Conservation (phyloP, 2,888 invertebrate species). For the Herminia tarsipennalis region DNA sequence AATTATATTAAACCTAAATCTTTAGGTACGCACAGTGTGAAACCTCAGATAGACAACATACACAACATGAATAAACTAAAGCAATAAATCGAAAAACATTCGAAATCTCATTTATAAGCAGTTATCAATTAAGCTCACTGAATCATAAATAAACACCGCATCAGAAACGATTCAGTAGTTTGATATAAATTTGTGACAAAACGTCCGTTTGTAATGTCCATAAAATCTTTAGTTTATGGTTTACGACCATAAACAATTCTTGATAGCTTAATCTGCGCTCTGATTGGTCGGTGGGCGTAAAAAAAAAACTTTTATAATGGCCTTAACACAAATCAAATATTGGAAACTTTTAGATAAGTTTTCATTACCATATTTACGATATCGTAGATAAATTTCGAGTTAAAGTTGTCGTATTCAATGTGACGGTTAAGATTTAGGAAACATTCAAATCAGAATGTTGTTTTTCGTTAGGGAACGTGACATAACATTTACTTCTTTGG, state of each 20-base stretch:
- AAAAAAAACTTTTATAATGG: slow-evolving; percentile 29
- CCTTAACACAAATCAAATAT: slow-evolving; percentile 42
- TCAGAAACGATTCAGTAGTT: slow-evolving; percentile 41
- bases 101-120: slow-evolving; percentile 19
- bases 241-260: slow-evolving; percentile 26
- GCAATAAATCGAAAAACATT: slow-evolving; percentile 9
- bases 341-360: slow-evolving; percentile 22
- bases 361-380: slow-evolving; percentile 29
- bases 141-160: slow-evolving; percentile 32
- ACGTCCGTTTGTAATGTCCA: slow-evolving; percentile 28
- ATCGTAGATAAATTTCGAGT: slow-evolving; percentile 4
- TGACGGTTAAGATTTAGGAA: slow-evolving; percentile 4
- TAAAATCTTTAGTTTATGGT: slow-evolving; percentile 18
- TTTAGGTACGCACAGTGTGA: too few species aligned
- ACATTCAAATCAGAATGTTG: slow-evolving; percentile 3
- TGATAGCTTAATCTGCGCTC: slow-evolving; percentile 38
- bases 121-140: slow-evolving; percentile 39
- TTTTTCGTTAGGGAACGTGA: not conserved
- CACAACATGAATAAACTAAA: too few species aligned
- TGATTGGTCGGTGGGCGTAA: slow-evolving; percentile 44
- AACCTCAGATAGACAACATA: too few species aligned
- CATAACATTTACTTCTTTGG: not conserved
- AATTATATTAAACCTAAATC: too few species aligned
- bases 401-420: slow-evolving; percentile 2
- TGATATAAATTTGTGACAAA: slow-evolving; percentile 38